These are phyloP conservation scores for Aplysina aerophoba DNA, from an alignment of 37 sponge, comb jelly and placozoan species.

Conservation along the genomic window DNA sequence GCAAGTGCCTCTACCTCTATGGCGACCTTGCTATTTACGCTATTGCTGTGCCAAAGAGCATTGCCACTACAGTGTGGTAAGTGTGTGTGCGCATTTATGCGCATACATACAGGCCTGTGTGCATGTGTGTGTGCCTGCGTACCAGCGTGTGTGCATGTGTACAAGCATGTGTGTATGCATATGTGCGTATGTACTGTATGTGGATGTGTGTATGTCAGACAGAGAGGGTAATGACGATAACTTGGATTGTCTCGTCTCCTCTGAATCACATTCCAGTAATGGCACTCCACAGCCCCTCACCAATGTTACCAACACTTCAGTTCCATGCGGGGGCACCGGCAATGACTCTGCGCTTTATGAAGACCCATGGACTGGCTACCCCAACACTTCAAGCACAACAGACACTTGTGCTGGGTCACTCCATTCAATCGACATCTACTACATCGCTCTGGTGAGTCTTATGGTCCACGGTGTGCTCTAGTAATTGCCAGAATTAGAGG, in stretches of 20 bases:
- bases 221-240: not conserved
- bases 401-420: constrained; percentile 31
- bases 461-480: too few species aligned
- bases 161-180: not conserved
- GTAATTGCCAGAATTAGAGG: too few species aligned
- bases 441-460: constrained; percentile 74
- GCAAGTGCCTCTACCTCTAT: constrained; percentile 89
- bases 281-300: not conserved
- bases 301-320: not conserved
- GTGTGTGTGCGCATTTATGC: constrained; percentile 6
- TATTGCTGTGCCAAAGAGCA: constrained; percentile 89
- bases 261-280: not conserved
- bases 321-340: not conserved
- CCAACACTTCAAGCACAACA: not conserved
- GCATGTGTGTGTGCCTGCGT: not conserved
- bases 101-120: not conserved
- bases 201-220: not conserved
- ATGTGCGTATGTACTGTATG: not conserved
- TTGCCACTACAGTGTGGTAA: constrained; percentile 83
- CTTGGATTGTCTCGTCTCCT: not conserved
- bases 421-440: constrained; percentile 33
- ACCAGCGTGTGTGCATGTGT: not conserved
- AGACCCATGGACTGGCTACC: not conserved
- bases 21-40: constrained; percentile 98
- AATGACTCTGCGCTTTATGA: not conserved